phyloP scores from a whole-genome alignment of 2,888 invertebrate genomes.

The Phyto melanocephala region DNA sequence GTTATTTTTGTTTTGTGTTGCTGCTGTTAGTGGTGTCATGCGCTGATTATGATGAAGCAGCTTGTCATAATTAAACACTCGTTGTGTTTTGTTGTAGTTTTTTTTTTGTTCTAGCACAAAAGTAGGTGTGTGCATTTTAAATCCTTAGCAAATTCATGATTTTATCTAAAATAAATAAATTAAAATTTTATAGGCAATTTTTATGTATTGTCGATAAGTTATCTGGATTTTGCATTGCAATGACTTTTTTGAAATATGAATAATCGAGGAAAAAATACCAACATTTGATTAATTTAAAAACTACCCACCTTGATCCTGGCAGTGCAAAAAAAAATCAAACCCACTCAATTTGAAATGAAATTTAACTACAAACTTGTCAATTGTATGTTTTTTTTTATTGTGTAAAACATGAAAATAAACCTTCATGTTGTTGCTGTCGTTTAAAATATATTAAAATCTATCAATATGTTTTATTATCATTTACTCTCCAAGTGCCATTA shows the following conservation, averaged over 20 bases:
- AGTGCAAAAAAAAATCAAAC: constrained; percentile 21
- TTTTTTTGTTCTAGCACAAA: background rate
- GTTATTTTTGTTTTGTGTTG: no score
- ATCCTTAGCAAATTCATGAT: constrained; percentile 52
- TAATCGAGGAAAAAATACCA: constrained; percentile 9
- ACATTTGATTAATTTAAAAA: constrained; percentile 49
- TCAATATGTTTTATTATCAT: constrained; percentile 56
- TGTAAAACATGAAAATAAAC: background rate
- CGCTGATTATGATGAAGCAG: constrained; percentile 76
- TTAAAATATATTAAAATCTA: constrained; percentile 53
- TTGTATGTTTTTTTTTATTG: constrained; percentile 15
- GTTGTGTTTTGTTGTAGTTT: constrained; percentile 36
- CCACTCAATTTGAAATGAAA: constrained; percentile 39
- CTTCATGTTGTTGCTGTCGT: background rate
- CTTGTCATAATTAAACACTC: constrained; percentile 75
- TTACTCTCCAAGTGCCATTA: constrained; percentile 57
- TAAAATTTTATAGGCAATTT: constrained; percentile 50
- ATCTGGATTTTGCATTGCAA: constrained; percentile 21
- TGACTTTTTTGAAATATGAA: background rate
- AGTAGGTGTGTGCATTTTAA: background rate
- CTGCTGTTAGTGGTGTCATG: constrained; percentile 73
- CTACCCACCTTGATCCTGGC: constrained; percentile 58
- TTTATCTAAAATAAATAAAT: constrained; percentile 57
- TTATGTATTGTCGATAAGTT: constrained; percentile 17
- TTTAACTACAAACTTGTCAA: constrained; percentile 40